Conservation (phyloP, 1,140 invertebrate species). For the Drosophila nasuta region DNA sequence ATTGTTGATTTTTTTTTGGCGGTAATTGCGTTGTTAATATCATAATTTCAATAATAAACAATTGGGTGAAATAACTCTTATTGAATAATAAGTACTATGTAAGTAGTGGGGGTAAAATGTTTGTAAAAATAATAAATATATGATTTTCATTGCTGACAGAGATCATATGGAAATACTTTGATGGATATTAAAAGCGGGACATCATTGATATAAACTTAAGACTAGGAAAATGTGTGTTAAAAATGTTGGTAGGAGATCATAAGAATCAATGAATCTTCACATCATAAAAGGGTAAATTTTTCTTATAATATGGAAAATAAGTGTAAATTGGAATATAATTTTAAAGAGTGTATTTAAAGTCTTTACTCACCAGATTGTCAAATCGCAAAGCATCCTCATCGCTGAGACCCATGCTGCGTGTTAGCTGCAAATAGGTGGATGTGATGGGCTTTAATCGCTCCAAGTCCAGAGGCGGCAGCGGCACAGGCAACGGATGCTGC, state of each 20-base stretch:
- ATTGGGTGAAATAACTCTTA: neutral
- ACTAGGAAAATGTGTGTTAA: neutral
- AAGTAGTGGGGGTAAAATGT: constrained; percentile 6
- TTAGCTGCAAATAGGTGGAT: constrained; percentile 93
- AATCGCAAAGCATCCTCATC: constrained; percentile 88
- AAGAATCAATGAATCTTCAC: neutral
- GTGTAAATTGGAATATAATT: too few species aligned
- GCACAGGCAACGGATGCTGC: constrained; percentile 22
- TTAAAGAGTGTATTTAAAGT: constrained; percentile 76
- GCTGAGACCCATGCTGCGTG: constrained; percentile 88
- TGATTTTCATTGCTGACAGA: constrained; percentile 10
- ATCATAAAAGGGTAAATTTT: neutral
- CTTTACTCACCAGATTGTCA: constrained; percentile 86
- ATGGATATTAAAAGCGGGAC: neutral
- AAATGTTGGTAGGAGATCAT: constrained; percentile 16
- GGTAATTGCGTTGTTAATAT: constrained; percentile 25
- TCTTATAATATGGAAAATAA: neutral
- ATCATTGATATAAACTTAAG: neutral
- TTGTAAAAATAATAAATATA: neutral
- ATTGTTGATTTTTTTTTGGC: constrained; percentile 13
- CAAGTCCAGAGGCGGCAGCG: constrained; percentile 76
- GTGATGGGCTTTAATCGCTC: constrained; percentile 93
- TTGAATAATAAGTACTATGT: constrained; percentile 10
- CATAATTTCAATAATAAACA: constrained; percentile 25
- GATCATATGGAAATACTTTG: constrained; percentile 7